Conservation (phyloP, 2,113 vertebrate genomes). For the Aegotheles bennettii region DNA sequence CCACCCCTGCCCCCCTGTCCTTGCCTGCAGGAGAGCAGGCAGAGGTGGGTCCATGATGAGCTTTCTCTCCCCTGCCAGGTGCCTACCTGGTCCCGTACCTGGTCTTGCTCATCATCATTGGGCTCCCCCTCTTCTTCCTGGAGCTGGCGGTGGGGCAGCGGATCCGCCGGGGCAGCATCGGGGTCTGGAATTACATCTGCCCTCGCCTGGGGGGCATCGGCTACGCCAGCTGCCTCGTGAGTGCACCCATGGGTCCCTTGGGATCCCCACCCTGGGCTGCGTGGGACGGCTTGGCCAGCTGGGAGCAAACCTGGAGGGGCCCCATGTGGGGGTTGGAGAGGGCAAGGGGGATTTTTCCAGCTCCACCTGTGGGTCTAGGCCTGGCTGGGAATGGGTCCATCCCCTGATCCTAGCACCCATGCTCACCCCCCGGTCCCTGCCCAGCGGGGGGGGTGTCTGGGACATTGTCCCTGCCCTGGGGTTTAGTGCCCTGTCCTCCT, state of each 20-base stretch:
- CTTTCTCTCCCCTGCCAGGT: constrained; percentile 69
- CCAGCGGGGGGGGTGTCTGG: accelerated
- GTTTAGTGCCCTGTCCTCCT: not conserved
- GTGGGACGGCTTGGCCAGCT: accelerated
- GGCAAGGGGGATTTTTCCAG: not conserved
- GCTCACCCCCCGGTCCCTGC: accelerated
- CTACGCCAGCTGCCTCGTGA: constrained; percentile 92
- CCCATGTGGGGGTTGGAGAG: accelerated
- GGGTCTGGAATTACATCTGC: constrained; percentile 95
- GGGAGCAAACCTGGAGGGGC: not conserved
- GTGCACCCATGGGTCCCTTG: not conserved
- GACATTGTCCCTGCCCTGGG: accelerated
- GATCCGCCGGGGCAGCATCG: constrained; percentile 94
- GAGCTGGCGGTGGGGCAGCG: constrained; percentile 95
- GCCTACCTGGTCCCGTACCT: constrained; percentile 95
- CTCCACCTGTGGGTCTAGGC: accelerated
- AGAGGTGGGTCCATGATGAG: accelerated
- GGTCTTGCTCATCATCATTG: constrained; percentile 93
- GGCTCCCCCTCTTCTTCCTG: constrained; percentile 96
- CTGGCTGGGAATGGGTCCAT: not conserved
- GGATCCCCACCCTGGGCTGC: accelerated
- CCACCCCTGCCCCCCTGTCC: accelerated
- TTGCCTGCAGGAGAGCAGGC: not conserved
- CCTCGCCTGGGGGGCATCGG: constrained; percentile 93
- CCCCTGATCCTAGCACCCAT: not conserved